Evolutionary conservation across 1,140 invertebrate species (phyloP), one percentile per base, ranked within the genome.

Genomic region (Muscidifurax raptorellus): DNA sequence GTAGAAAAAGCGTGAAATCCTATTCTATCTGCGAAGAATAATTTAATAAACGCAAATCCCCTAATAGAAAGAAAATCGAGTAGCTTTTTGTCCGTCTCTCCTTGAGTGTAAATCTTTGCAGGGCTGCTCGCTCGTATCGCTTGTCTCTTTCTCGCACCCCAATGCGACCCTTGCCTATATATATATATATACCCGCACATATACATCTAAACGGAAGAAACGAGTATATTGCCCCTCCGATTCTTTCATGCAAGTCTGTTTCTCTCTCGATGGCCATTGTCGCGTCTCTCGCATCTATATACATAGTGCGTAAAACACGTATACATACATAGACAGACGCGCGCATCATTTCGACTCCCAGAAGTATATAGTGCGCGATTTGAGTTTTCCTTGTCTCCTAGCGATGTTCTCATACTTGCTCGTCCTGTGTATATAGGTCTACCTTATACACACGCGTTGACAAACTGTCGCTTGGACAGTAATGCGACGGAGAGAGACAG

Each of bases 401-500:
- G 18, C 32, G 30, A 13, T 13, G 25, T 44, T 44, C 25, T 52
- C n/a, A 47, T 47, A 18, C 44, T 47, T 15, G 44, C 44, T 47
- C 2, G 52, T n/a, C 52, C 18, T 59, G 52, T n/a, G 52, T 52
- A 22, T 40, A 12, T 59, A 59, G 6, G 6, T 59, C n/a, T 59
- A 47, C 13, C 7, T n/a, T 13, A 59, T n/a, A 52, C 18, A 52
- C 12, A 59, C 52, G 22, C 18, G 6, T 7, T 18, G 18, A 59
- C 52, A 4, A 18, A 10, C 59, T 36, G 0, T n/a, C 18, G 9
- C 22, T 10, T 27, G 12, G 71, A 13, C 18, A 74, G 25, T 59
- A 18, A 59, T 32, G 52, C 74, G 47, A 32, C 75, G 82, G 83
- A 88, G 77, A 88, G 77, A 86, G 66, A 87, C 85, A 88, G 85